Base-by-base conservation (phyloP, 2,888 invertebrate genomes). In the Cheilosia scutellata region DNA sequence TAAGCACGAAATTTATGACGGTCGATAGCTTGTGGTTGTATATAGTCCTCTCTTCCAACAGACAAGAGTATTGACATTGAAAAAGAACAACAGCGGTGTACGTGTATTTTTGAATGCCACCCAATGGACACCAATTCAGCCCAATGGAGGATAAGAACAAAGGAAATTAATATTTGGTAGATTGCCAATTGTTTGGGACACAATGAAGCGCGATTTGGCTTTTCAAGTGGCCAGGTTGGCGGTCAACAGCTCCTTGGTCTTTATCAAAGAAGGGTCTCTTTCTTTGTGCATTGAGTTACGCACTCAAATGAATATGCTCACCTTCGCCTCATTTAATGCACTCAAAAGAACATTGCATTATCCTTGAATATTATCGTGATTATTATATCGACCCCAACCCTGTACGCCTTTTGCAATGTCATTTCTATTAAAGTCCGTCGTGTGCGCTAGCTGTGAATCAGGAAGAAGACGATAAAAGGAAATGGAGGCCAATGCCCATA, bases 401-500 rank as follows among this genome's bases (percentile, higher is more conserved):
- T 65, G 49, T n/a, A 2, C 4, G 29, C 11, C 0, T 7, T 25
- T 31, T 40, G 53, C 51, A 51, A 63, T 49, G 49, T 27, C 49
- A 25, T 6, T 25, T 40, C 25, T 29, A 20, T 68, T 9, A 49
- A 11, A 25, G 27, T 27, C 27, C 47, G 33, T 29, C 55, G 47
- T 33, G 33, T 20, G 57, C 37, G 13, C 29, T 66, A 57, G 25
- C 37, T 60, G 42, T 49, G 57, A 49, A 40, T 57, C 62, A 78
- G 63, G 70, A 63, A 40, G 29, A 63, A 31, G 13, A 29, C 44
- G 44, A 42, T 47, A 70, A 62, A 77, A 49, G 6, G 4, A 42
- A 68, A 76, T 60, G 37, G 71, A 63, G 63, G 71, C 63, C 78
- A 78, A 78, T 78, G 78, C 58, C 63, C 79, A 65, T 65, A 44